Evolutionary conservation across 2,888 invertebrate genomes (phyloP).

Genomic region (Caenorhabditis sinica): DNA sequence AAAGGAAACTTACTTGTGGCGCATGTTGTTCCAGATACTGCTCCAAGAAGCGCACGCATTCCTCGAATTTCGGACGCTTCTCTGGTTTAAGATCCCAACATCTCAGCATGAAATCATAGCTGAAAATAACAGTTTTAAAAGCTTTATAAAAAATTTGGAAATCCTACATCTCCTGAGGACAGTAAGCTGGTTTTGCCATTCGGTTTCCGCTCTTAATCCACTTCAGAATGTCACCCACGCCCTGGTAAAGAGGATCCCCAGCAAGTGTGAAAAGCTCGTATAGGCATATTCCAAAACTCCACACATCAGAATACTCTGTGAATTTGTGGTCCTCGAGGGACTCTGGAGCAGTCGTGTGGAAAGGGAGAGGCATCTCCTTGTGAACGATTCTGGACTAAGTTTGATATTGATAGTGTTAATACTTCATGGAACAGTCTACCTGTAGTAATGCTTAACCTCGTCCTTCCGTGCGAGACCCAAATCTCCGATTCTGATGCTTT

Average conservation of each 20-base stretch:
- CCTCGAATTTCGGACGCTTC: not conserved
- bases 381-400: slow-evolving; percentile 3
- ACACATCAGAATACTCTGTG: slow-evolving; percentile 2
- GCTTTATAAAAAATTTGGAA: not conserved
- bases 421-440: too few species aligned
- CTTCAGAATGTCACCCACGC: not conserved
- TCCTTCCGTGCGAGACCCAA: not conserved
- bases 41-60: not conserved
- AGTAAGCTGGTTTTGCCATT: not conserved
- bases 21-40: not conserved
- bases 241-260: not conserved
- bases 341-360: slow-evolving; percentile 16
- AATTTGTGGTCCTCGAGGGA: not conserved
- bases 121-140: not conserved
- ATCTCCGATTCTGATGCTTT: not conserved
- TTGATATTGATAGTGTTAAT: too few species aligned
- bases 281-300: slow-evolving; percentile 5
- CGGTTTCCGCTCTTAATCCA: not conserved
- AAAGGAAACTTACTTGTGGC: not conserved
- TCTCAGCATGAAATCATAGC: not conserved
- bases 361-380: not conserved
- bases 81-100: slow-evolving; percentile 3
- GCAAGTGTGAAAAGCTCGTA: slow-evolving; percentile 7
- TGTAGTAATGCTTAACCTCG: not conserved
- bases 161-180: not conserved